Base-by-base conservation (phyloP, 2,888 invertebrate genomes). In the Troides aeacus region DNA sequence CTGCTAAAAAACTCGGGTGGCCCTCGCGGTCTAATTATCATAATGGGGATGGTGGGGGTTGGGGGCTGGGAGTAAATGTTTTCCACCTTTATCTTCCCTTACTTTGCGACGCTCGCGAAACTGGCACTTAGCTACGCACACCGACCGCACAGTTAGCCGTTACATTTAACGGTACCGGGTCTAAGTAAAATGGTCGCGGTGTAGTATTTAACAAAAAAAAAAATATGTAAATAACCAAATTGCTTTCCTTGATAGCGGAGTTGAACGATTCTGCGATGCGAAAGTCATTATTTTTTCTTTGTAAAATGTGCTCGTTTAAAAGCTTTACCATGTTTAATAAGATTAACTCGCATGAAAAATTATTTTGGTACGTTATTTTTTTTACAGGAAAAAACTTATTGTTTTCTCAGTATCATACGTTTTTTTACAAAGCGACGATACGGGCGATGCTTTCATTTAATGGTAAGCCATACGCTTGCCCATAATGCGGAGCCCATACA, bases 1-100 rank as follows among this genome's bases (percentile, higher is more conserved):
- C 65, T 61, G 72, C 72, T 61, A 68, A 71, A 73, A 73, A 71
- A 69, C 73, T 68, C 70, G 71, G 71, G 18, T 66, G 72, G 71
- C 73, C 72, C 72, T 74, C 72, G 74, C 74, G 75, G 76, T 72
- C 78, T 84, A 85, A 85, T 86, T 84, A 85, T 77, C 84, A 81
- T 85, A 84, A 85, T 82, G 83, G 80, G 75, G 46, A 15, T 30
- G 15, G 46, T 12, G 1, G 46, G 2, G 46, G 46, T 3, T 12
- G 46, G 46, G 3, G 53, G 17, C 74, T 76, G 77, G 73, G 72
- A 77, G 79, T 79, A 80, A 84, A 83, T 80, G 80, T 83, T 85
- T 84, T 82, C 78, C 74, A 79, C 79, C 79, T 81, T 81, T 81
- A 80, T 81, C 79, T 81, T 79, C 78, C 72, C 74, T 76, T 79